These are phyloP conservation scores for Neodiprion fabricii DNA, from an alignment of 1,140 invertebrate species.

Conservation along the genomic window DNA sequence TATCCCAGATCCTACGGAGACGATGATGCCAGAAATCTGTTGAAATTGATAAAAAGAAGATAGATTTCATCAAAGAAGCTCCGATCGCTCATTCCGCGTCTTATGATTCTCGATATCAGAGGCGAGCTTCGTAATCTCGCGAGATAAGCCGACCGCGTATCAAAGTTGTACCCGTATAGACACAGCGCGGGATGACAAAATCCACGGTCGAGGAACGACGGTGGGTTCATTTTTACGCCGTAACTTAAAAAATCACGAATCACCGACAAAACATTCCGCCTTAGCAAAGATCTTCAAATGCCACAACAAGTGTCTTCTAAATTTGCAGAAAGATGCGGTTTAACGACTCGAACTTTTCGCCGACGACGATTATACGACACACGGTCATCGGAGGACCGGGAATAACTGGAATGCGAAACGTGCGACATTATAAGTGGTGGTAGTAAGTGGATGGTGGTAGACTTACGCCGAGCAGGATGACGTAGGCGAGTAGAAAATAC, in stretches of 20 bases:
- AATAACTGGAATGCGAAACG: constrained; percentile 1
- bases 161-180: neutral
- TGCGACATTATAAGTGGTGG: neutral
- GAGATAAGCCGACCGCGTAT: constrained; percentile 10
- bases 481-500: constrained; percentile 40
- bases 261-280: no score
- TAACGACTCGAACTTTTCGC: neutral
- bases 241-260: no score
- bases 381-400: neutral
- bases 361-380: neutral
- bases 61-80: neutral
- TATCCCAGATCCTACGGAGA: constrained; percentile 58
- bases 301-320: neutral
- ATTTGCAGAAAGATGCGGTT: neutral
- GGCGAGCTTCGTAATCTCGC: neutral
- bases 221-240: no score
- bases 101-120: neutral
- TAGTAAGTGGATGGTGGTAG: neutral
- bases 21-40: constrained; percentile 63
- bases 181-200: neutral
- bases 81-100: neutral
- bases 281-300: neutral
- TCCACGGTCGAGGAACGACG: neutral
- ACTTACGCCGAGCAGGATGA: constrained; percentile 50
- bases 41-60: constrained; percentile 23